phyloP scores from a whole-genome alignment of 2,113 vertebrate species.

The Galeopterus variegatus region DNA sequence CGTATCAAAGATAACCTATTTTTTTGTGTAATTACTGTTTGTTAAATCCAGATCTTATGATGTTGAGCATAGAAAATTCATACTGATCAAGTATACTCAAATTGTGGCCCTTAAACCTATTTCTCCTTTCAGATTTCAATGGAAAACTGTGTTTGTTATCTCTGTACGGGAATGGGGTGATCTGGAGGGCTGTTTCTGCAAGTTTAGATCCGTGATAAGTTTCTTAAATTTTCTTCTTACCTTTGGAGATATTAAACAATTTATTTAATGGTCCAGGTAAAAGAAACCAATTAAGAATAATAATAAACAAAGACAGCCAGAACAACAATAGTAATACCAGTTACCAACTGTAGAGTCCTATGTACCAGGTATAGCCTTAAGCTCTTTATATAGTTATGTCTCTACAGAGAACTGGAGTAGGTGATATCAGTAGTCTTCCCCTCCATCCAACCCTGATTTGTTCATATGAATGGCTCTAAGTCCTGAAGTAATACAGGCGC shows the following conservation, averaged over 20 bases:
- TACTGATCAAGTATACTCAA: conserved; percentile 38
- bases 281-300: not conserved
- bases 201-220: not conserved
- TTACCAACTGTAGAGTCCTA: not conserved
- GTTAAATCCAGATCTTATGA: conserved; percentile 29
- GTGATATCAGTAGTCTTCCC: not conserved
- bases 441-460: not conserved
- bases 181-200: not conserved
- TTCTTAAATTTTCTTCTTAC: not conserved
- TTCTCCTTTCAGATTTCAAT: not conserved
- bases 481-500: not conserved
- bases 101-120: conserved; percentile 22
- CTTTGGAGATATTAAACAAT: not conserved
- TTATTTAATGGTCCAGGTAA: not conserved
- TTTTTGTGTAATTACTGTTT: not conserved
- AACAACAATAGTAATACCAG: not conserved
- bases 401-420: not conserved
- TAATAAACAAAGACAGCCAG: not conserved
- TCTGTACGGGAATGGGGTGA: not conserved
- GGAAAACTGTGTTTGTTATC: not conserved
- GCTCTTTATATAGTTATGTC: not conserved
- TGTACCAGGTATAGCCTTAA: not conserved
- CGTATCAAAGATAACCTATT: not conserved
- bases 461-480: too few species aligned
- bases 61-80: conserved; percentile 12